Evolutionary conservation across 2,113 vertebrate species (phyloP).

Genomic region (Microcebus murinus): DNA sequence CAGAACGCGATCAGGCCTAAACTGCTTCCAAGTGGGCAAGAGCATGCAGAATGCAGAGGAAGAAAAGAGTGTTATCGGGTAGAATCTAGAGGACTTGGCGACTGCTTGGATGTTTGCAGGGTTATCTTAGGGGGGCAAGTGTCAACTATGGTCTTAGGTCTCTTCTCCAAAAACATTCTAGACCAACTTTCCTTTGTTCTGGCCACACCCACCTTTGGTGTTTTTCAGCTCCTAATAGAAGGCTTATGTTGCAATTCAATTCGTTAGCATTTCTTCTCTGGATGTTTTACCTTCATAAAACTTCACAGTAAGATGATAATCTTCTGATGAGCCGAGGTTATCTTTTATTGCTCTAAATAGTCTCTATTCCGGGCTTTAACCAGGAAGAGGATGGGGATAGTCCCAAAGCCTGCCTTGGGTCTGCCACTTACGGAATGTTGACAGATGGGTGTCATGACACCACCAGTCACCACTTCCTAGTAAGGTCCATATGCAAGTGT

Average conservation of each 20-base stretch:
- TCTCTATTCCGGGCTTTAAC: neutral
- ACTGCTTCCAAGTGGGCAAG: neutral
- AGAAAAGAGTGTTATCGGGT: no score
- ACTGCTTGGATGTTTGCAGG: neutral
- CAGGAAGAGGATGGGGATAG: neutral
- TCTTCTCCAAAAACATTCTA: neutral
- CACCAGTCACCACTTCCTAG: neutral
- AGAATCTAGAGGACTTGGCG: no score
- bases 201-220: neutral
- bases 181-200: neutral
- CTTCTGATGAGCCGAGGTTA: neutral
- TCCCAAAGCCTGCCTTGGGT: neutral
- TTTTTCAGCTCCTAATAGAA: neutral
- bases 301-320: neutral
- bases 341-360: neutral
- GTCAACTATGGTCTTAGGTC: neutral
- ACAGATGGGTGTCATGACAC: neutral
- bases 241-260: neutral
- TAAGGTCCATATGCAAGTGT: neutral
- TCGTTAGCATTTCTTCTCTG: neutral
- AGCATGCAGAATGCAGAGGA: neutral
- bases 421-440: neutral
- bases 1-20: fast-evolving
- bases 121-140: neutral
- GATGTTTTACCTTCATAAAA: neutral